Base-by-base conservation (phyloP, 64 coral and sea anemone species). In the Montipora cactus region DNA sequence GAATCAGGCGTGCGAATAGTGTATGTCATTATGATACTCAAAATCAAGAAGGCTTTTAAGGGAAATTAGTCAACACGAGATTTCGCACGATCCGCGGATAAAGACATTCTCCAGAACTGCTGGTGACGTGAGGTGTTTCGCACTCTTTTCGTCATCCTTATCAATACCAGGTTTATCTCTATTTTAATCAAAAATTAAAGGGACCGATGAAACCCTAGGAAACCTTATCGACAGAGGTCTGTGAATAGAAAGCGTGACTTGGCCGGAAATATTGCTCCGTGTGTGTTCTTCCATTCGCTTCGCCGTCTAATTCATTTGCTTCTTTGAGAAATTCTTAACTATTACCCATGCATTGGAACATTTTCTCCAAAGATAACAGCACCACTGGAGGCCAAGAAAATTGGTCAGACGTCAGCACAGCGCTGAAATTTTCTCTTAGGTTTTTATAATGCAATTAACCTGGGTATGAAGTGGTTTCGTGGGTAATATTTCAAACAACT, bases 391-490 rank as follows among this genome's bases (percentile, higher is more conserved):
- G 47, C 3, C 5, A 49, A 1, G 16, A 77, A 78, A 50, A 78
- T 78, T 18, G 45, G 15, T 19, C 5, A 84, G 81, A 47, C 49
- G 45, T 86, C 66, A 66, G 82, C 44, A 18, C 67, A 86, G n/a
- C 71, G 6, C 68, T 45, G 2, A 3, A 50, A 71, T 18, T 86
- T 46, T 86, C 82, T 46, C 66, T 64, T 71, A 86, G 82, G 82
- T 86, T 86, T 86, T 86, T 86, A 86, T 72, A 86, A 49, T 50
- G 82, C 82, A 49, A 86, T 86, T 86, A 86, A 67, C 82, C 66
- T 46, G 20, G 44, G 19, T 25, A 86, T 86, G 64, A 86, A 86
- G 82, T 51, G 82, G 67, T 86, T 69, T 86, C 82, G 67, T 71
- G 82, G 46, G 82, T 86, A 15, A 14, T 50, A 28, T 86, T 86